Percentiles rank a stretch among this genome's conserved stretches.
Conservation (phyloP, 2,888 invertebrate genomes). For the Nemotelus nigrinus region DNA sequence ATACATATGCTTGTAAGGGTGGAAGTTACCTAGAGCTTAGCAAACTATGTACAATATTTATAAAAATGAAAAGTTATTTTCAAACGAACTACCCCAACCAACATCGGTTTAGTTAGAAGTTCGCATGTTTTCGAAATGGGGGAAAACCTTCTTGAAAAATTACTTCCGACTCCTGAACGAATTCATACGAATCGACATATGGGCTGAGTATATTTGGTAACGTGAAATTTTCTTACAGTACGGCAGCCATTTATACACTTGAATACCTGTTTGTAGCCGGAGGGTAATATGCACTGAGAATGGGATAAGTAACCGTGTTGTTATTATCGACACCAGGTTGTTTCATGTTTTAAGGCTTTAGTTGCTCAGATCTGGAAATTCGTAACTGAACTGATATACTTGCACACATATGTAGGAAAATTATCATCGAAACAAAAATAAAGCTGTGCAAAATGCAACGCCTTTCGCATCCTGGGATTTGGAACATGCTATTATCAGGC, state of each 20-base stretch:
- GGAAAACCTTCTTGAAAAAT: constrained; percentile 28
- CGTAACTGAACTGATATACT: too few species aligned
- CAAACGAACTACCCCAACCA: not conserved
- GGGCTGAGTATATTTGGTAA: not conserved
- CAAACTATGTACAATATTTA: not conserved
- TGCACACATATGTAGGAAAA: too few species aligned
- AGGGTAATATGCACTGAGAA: not conserved
- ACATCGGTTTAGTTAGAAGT: not conserved
- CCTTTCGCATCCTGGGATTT: too few species aligned
- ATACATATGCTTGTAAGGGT: not conserved
- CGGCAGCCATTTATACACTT: not conserved
- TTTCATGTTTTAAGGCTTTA: too few species aligned
- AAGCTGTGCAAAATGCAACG: too few species aligned
- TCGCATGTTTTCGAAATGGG: not conserved
- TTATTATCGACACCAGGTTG: not conserved
- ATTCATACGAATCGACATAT: not conserved
- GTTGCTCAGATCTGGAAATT: too few species aligned
- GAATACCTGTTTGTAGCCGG: not conserved
- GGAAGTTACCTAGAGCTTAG: too few species aligned
- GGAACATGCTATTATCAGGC: too few species aligned
- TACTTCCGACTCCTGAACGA: constrained; percentile 25
- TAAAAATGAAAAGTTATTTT: not conserved
- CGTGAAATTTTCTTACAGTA: not conserved
- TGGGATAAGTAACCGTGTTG: not conserved
- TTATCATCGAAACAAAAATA: too few species aligned